These are phyloP conservation scores for Geococcyx californianus DNA, from an alignment of 2,113 vertebrate genomes.

Conservation along the genomic window DNA sequence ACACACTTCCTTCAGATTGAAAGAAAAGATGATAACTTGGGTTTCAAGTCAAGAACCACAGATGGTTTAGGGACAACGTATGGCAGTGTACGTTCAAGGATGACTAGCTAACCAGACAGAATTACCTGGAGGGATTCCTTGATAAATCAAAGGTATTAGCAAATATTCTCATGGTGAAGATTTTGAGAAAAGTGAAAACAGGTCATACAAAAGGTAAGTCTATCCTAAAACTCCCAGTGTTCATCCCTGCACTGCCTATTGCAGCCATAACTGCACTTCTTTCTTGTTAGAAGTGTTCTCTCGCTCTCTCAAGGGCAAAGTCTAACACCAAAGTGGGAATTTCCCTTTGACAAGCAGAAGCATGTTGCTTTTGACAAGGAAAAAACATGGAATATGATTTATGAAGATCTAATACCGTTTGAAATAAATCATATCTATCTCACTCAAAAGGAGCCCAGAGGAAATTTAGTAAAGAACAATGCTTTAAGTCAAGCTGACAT, in stretches of 20 bases:
- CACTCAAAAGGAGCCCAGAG: constrained; percentile 37
- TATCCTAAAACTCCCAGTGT: background rate
- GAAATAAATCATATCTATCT: constrained; percentile 34
- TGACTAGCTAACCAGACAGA: background rate
- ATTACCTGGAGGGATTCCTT: background rate
- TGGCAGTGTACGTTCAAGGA: background rate
- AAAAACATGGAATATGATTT: constrained; percentile 28
- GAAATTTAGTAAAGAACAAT: constrained; percentile 26
- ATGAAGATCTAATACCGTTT: constrained; percentile 22
- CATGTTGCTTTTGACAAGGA: background rate
- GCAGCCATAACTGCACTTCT: background rate
- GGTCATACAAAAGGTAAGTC: too few relatives aligned
- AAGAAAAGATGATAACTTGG: background rate
- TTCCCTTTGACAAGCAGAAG: background rate
- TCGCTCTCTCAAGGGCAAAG: background rate
- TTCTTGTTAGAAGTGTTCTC: background rate
- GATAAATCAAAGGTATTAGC: background rate
- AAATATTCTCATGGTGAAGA: background rate
- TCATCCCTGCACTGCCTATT: background rate
- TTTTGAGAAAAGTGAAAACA: too few relatives aligned
- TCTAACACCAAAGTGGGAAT: background rate
- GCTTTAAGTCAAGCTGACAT: constrained; percentile 17
- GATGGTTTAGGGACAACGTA: background rate
- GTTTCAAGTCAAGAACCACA: background rate
- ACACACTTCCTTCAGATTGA: background rate